Percentiles rank a stretch among this genome's conserved stretches.
Evolutionary conservation across 2,888 invertebrate genomes (phyloP).

Genomic region (Parapristionchus giblindavisi): DNA sequence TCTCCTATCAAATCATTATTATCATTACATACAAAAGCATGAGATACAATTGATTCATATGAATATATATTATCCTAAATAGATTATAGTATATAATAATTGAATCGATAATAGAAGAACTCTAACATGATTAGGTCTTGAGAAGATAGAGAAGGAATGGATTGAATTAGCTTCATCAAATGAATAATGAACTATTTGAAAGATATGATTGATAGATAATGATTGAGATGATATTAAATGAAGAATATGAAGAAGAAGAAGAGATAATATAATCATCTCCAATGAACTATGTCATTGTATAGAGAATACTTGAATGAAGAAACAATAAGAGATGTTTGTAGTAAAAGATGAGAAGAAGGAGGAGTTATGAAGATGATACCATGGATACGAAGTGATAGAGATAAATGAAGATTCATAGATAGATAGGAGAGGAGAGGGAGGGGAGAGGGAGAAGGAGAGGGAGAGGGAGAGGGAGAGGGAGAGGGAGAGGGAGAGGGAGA

Average conservation of each 20-base stretch:
- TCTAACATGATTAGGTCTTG: background rate
- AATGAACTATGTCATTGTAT: no score
- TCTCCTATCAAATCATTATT: background rate
- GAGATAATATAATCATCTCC: no score
- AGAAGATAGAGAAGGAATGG: background rate
- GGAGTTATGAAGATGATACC: background rate
- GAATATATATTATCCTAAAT: background rate
- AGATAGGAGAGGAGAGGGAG: background rate
- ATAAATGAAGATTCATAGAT: background rate
- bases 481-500: background rate
- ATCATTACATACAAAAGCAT: constrained; percentile 22
- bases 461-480: background rate
- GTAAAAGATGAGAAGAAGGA: background rate
- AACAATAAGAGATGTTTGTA: no score
- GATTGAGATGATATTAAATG: no score
- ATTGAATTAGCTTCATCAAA: background rate
- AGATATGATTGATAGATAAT: no score
- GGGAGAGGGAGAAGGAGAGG: constrained; percentile 14
- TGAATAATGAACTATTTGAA: background rate
- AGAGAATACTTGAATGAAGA: no score
- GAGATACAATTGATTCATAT: background rate
- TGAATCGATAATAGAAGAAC: background rate
- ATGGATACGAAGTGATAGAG: background rate
- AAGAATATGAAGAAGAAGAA: no score
- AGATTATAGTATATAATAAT: no score